Evolutionary conservation across 2,113 vertebrate genomes (phyloP).

Genomic region (Siphamia tubifer): DNA sequence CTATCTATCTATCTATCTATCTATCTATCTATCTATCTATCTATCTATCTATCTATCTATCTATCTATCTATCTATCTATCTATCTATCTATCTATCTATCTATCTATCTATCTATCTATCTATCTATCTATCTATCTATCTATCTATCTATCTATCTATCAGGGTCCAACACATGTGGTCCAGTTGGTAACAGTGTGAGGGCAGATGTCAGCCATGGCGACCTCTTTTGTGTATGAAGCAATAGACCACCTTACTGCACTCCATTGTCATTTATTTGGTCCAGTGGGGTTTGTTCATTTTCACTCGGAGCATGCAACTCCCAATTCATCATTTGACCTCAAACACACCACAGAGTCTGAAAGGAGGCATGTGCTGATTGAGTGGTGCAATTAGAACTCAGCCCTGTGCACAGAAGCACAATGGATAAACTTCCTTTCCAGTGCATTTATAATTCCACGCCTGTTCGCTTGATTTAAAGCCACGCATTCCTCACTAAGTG

Average conservation of each 20-base stretch:
- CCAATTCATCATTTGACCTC: constrained; percentile 2
- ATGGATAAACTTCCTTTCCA: no score
- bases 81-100: constrained; percentile 7
- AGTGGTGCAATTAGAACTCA: not conserved
- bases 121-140: constrained; percentile 11
- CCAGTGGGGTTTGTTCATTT: constrained; percentile 68
- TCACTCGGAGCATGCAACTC: constrained; percentile 34
- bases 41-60: not conserved
- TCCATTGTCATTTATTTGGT: constrained; percentile 86
- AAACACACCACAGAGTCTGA: not conserved
- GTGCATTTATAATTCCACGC: no score
- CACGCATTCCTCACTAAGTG: no score
- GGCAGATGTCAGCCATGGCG: constrained; percentile 81
- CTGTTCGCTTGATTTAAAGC: no score
- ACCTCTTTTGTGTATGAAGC: constrained; percentile 76
- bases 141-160: not conserved
- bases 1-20: not conserved
- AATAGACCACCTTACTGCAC: constrained; percentile 76
- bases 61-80: not conserved
- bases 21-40: not conserved
- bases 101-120: constrained; percentile 3
- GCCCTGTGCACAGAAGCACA: no score
- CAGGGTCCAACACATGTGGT: constrained; percentile 51
- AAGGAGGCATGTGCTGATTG: not conserved
- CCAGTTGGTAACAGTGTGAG: constrained; percentile 78